phyloP scores from a whole-genome alignment of 2,797 vertebrate genomes.

The Eulemur coronatus region DNA sequence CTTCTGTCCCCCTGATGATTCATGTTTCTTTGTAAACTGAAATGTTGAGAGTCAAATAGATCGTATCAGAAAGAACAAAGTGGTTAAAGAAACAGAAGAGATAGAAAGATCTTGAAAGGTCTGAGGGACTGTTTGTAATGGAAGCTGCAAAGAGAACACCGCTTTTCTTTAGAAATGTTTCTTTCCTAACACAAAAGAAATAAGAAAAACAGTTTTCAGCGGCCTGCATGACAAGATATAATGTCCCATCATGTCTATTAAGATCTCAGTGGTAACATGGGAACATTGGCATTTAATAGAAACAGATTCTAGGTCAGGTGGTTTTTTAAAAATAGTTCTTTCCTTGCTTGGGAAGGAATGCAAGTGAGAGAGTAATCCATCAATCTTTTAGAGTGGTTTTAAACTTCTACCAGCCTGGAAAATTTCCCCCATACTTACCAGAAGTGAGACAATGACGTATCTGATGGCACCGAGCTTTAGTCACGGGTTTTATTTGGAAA shows the following conservation, averaged over 20 bases:
- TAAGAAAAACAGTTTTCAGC: slow-evolving; percentile 69
- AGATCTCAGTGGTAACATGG: slow-evolving; percentile 78
- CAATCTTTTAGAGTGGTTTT: slow-evolving; percentile 54
- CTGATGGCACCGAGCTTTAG: not conserved
- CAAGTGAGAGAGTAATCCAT: slow-evolving; percentile 55
- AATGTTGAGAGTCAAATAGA: slow-evolving; percentile 73
- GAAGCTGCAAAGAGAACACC: slow-evolving; percentile 74
- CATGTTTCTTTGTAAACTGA: slow-evolving; percentile 76
- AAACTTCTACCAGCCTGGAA: slow-evolving; percentile 51
- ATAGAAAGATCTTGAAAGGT: slow-evolving; percentile 76
- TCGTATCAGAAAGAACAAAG: slow-evolving; percentile 76
- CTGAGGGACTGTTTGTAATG: slow-evolving; percentile 73
- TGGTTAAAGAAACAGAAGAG: slow-evolving; percentile 61
- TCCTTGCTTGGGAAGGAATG: slow-evolving; percentile 66
- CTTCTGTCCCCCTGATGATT: slow-evolving; percentile 67
- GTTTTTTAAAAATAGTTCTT: slow-evolving; percentile 75
- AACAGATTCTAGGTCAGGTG: slow-evolving; percentile 62
- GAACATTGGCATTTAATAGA: slow-evolving; percentile 72
- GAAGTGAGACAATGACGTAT: slow-evolving; percentile 9
- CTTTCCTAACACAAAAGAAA: slow-evolving; percentile 74
- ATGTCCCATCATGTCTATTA: slow-evolving; percentile 67
- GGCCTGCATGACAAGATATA: slow-evolving; percentile 67
- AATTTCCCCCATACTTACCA: slow-evolving; percentile 5
- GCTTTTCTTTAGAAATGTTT: slow-evolving; percentile 75
- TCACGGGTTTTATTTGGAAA: slow-evolving; percentile 57